Evolutionary conservation across 2,113 vertebrate genomes (phyloP).

Genomic region (Micromys minutus): DNA sequence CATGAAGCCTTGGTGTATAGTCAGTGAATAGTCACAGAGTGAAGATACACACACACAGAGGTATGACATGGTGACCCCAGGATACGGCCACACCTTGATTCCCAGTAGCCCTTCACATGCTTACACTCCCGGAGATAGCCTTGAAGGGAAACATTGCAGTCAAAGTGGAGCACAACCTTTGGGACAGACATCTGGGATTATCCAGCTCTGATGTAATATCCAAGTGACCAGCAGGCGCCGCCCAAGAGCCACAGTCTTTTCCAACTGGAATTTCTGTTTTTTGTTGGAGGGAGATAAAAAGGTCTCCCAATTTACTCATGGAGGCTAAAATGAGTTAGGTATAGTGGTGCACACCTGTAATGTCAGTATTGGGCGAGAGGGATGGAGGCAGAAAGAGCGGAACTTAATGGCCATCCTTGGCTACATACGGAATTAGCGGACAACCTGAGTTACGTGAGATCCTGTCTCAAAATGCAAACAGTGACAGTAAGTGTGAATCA

Average conservation of each 20-base stretch:
- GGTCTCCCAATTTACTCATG: background rate
- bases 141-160: too few relatives aligned
- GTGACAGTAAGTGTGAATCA: background rate
- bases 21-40: background rate
- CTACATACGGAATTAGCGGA: background rate
- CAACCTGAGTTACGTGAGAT: too few relatives aligned
- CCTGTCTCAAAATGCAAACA: background rate
- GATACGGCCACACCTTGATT: background rate
- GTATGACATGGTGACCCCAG: background rate
- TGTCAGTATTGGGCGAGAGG: too few relatives aligned
- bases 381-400: background rate
- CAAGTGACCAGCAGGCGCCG: background rate
- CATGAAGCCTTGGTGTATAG: background rate
- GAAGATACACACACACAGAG: background rate
- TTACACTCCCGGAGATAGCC: background rate
- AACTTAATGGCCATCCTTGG: background rate
- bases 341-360: background rate
- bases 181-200: rapidly evolving
- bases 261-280: background rate
- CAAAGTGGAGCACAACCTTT: background rate
- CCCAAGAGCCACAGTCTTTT: background rate
- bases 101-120: too few relatives aligned
- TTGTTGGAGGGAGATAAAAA: background rate
- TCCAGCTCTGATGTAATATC: background rate
- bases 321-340: background rate